These are phyloP conservation scores for Gymnothorax javanicus DNA, from an alignment of 2,797 vertebrate species.

Conservation along the genomic window DNA sequence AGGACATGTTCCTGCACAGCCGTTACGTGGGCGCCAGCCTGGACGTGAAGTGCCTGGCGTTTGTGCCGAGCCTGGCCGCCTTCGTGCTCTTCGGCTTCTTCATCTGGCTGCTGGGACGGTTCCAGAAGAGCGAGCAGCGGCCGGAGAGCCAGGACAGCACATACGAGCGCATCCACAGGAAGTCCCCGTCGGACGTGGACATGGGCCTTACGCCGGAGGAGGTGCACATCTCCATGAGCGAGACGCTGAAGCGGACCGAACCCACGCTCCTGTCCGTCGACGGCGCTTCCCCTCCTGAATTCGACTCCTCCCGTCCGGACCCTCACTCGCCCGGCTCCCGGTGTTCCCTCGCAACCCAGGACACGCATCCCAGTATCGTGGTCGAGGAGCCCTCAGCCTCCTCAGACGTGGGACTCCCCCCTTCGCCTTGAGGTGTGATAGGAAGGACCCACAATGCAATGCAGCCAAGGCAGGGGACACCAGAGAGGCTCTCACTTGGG, in stretches of 20 bases:
- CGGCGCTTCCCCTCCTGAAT: constrained; percentile 56
- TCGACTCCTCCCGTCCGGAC: constrained; percentile 61
- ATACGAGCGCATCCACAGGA: constrained; percentile 92
- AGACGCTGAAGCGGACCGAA: constrained; percentile 74
- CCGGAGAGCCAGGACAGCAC: constrained; percentile 88
- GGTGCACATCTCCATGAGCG: constrained; percentile 75
- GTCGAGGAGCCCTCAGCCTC: constrained; percentile 70
- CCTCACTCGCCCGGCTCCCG: constrained; percentile 57
- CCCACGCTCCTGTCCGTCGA: constrained; percentile 83
- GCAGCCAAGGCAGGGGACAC: neutral
- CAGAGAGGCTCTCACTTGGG: neutral
- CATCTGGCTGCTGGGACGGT: constrained; percentile 91
- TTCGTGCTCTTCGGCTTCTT: constrained; percentile 94
- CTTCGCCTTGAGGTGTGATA: constrained; percentile 41
- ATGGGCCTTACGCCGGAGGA: constrained; percentile 89
- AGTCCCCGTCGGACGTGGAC: constrained; percentile 89
- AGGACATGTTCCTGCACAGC: constrained; percentile 94
- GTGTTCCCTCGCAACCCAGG: constrained; percentile 75
- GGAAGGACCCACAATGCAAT: neutral
- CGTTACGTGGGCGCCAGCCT: constrained; percentile 88
- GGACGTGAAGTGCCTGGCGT: constrained; percentile 91
- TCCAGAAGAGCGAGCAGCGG: constrained; percentile 91
- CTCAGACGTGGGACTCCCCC: constrained; percentile 67
- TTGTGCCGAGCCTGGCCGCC: constrained; percentile 89
- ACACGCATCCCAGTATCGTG: constrained; percentile 74